These are phyloP conservation scores for Apocrypta bakeri DNA, from an alignment of 1,140 invertebrate genomes.

Conservation along the genomic window DNA sequence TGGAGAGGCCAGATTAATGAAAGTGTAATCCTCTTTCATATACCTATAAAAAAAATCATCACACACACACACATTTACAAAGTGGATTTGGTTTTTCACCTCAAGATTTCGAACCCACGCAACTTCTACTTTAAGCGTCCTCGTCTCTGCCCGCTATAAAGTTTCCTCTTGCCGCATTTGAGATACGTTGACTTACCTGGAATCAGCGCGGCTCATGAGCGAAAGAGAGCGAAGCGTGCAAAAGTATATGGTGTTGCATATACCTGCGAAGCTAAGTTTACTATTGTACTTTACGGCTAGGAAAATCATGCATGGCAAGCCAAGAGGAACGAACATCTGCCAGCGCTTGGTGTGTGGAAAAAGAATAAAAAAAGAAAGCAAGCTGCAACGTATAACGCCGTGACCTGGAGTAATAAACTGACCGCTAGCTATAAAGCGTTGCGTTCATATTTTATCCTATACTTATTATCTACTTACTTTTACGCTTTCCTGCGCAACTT, in stretches of 20 bases:
- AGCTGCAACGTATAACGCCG: background rate
- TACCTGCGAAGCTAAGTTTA: slow-evolving; percentile 36
- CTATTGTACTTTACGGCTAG: slow-evolving; percentile 59
- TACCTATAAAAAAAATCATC: too few relatives aligned
- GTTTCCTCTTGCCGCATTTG: background rate
- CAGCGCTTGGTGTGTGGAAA: too few relatives aligned
- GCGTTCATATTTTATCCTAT: background rate
- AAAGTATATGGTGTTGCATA: slow-evolving; percentile 56
- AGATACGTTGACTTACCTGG: too few relatives aligned
- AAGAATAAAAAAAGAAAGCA: slow-evolving; percentile 17
- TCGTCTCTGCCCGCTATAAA: background rate
- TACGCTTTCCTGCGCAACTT: background rate
- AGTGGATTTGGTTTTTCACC: background rate
- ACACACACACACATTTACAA: too few relatives aligned
- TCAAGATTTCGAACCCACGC: background rate
- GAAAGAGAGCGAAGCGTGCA: slow-evolving; percentile 26
- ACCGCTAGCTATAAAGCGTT: background rate
- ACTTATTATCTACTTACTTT: background rate
- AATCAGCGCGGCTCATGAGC: background rate
- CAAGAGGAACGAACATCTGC: slow-evolving; percentile 62
- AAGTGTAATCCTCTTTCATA: too few relatives aligned
- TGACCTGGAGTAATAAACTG: slow-evolving; percentile 14
- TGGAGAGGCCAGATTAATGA: too few relatives aligned
- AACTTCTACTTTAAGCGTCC: background rate
- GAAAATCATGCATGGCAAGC: slow-evolving; percentile 65